Evolutionary conservation across 2,888 invertebrate species (phyloP).

Genomic region (Tolmerus cingulatus): DNA sequence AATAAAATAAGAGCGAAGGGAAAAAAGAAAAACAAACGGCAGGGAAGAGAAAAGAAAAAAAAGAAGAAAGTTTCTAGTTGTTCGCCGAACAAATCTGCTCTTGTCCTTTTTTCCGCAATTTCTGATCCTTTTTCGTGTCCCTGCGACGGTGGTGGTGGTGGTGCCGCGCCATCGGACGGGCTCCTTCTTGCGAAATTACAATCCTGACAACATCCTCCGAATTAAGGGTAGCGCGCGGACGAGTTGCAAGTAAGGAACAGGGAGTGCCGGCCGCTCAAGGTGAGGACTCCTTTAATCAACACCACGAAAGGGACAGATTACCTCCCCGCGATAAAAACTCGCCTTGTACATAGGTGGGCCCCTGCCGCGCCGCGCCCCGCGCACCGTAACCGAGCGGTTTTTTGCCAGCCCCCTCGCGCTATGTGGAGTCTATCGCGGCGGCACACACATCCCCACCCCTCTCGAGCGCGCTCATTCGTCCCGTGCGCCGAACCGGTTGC

Average conservation of each 20-base stretch:
- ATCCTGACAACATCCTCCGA: conserved; percentile 52
- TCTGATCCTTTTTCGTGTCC: conserved; percentile 38
- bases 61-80: conserved; percentile 21
- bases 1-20: not conserved
- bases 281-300: conserved; percentile 36
- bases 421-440: conserved; percentile 1
- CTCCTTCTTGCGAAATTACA: conserved; percentile 52
- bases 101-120: conserved; percentile 43
- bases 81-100: conserved; percentile 41
- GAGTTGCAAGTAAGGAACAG: not conserved
- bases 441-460: not conserved
- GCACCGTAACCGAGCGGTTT: not conserved
- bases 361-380: not conserved
- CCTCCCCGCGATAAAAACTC: not conserved
- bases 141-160: not conserved
- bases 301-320: conserved; percentile 32
- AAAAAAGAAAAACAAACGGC: not conserved
- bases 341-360: conserved; percentile 28
- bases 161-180: not conserved
- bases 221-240: conserved; percentile 49
- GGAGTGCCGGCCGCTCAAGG: conserved; percentile 17
- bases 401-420: not conserved
- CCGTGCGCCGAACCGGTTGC: conserved; percentile 17
- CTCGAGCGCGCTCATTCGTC: not conserved
- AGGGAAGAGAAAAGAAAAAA: not conserved